Conservation (phyloP, 2,888 invertebrate species). For the Stenurella melanura region DNA sequence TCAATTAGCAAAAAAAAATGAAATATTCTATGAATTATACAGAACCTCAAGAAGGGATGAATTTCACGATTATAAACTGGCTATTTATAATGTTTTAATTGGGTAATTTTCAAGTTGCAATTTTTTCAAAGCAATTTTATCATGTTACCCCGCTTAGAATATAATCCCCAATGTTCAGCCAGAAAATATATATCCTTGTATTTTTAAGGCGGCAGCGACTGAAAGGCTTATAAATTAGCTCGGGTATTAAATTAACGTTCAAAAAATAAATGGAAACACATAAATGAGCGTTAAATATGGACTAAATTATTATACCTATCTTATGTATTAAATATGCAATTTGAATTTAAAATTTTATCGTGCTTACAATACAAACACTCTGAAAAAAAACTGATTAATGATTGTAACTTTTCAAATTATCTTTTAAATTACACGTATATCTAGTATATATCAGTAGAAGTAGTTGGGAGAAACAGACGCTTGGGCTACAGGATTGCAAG, state of each 20-base stretch:
- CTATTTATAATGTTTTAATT: conserved; percentile 2
- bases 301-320: too few species aligned
- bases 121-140: not conserved
- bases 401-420: too few species aligned
- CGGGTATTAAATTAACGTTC: not conserved
- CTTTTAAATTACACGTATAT: too few species aligned
- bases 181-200: not conserved
- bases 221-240: not conserved
- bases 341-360: too few species aligned
- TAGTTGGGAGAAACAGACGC: too few species aligned
- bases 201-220: not conserved
- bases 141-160: not conserved
- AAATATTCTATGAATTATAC: not conserved
- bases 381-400: too few species aligned
- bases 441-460: too few species aligned
- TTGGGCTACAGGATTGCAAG: too few species aligned
- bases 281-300: not conserved
- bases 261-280: not conserved
- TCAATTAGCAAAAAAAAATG: not conserved
- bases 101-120: not conserved
- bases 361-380: too few species aligned
- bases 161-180: conserved; percentile 2
- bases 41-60: not conserved
- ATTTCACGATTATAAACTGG: not conserved
- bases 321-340: too few species aligned